These are phyloP conservation scores for Nycteola revayana DNA, from an alignment of 2,888 invertebrate genomes.

Conservation along the genomic window DNA sequence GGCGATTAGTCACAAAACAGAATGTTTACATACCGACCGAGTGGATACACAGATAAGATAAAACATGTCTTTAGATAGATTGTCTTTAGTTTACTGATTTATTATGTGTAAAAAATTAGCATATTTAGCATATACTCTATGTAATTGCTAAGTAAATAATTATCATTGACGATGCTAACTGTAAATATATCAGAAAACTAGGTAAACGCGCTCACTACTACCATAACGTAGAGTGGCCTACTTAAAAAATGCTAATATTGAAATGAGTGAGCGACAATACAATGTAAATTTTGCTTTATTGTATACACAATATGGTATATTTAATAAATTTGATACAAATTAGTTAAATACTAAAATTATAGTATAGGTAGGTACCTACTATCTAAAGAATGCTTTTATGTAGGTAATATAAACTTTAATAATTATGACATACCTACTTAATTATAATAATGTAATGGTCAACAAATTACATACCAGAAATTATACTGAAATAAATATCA, in stretches of 20 bases:
- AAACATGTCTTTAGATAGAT: slow-evolving; percentile 36
- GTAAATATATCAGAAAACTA: slow-evolving; percentile 45
- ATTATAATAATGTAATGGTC: too few relatives aligned
- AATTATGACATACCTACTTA: too few relatives aligned
- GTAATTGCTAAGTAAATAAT: slow-evolving; percentile 46
- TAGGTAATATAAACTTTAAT: too few relatives aligned
- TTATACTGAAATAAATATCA: too few relatives aligned
- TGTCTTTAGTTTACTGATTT: slow-evolving; percentile 22
- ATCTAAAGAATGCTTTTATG: too few relatives aligned
- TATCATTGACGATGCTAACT: slow-evolving; percentile 47
- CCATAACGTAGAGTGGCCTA: slow-evolving; percentile 35
- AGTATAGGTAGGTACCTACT: too few relatives aligned
- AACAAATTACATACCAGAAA: too few relatives aligned
- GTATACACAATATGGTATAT: too few relatives aligned
- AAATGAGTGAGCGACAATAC: slow-evolving; percentile 25
- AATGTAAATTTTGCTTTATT: slow-evolving; percentile 2
- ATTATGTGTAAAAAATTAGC: slow-evolving; percentile 37
- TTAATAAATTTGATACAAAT: too few relatives aligned
- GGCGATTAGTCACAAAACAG: slow-evolving; percentile 52
- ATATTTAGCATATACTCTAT: slow-evolving; percentile 36
- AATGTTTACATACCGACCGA: slow-evolving; percentile 54
- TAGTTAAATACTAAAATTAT: too few relatives aligned
- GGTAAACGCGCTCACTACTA: slow-evolving; percentile 30
- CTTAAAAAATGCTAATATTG: slow-evolving; percentile 37
- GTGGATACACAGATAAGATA: slow-evolving; percentile 65